A percentile compares a stretch with the other conserved stretches of the same genome.
Conservation (phyloP, 2,113 vertebrate species). For the Pachycephala philippinensis region DNA sequence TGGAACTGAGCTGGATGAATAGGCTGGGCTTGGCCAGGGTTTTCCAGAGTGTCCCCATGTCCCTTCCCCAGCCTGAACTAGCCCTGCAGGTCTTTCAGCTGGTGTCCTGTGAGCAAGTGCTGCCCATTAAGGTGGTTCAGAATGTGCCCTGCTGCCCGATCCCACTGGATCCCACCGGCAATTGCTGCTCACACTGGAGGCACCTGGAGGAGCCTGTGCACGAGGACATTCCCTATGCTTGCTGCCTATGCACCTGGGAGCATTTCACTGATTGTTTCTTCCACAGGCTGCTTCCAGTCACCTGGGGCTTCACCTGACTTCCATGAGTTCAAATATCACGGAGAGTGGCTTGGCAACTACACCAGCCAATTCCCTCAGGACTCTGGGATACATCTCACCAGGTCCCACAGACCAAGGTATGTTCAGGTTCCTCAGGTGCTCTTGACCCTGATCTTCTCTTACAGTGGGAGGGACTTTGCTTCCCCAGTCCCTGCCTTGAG, state of each 20-base stretch:
- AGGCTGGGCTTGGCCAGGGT: background rate
- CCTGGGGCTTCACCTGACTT: background rate
- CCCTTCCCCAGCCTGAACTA: background rate
- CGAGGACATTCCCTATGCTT: background rate
- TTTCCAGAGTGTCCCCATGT: background rate
- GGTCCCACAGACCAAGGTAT: background rate
- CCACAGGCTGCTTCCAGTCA: background rate
- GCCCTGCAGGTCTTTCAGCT: background rate
- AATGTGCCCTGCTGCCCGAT: background rate
- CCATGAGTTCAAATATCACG: background rate
- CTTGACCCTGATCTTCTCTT: background rate
- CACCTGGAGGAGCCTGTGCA: background rate
- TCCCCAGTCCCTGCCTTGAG: background rate
- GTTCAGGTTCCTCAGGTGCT: background rate
- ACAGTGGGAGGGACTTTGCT: background rate
- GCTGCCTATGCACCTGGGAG: background rate
- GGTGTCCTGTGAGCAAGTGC: background rate
- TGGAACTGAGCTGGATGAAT: background rate
- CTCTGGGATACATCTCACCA: background rate
- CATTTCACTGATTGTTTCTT: background rate
- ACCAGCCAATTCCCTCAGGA: background rate
- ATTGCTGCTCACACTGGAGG: background rate
- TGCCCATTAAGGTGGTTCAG: background rate
- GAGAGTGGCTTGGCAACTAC: background rate
- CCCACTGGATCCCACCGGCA: rapidly evolving